These are phyloP conservation scores for Henricia sp. DNA, from an alignment of 53 echinoderm and acorn worm genomes.

Conservation along the genomic window DNA sequence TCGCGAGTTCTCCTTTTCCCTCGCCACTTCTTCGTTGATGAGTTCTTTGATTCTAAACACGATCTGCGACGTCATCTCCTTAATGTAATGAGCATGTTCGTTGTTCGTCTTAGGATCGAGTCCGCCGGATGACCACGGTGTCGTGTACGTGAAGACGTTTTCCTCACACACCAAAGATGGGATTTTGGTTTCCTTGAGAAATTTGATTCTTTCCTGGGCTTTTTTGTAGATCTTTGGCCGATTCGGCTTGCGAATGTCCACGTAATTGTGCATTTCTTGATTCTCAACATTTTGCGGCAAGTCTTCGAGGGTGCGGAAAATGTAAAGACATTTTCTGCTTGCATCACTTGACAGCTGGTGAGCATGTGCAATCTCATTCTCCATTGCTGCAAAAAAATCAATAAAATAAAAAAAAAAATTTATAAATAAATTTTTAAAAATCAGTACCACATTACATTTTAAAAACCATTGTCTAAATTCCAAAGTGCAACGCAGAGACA, in stretches of 20 bases:
- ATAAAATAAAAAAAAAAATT: slow-evolving; percentile 2
- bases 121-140: slow-evolving; percentile 88
- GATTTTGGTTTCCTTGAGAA: slow-evolving; percentile 87
- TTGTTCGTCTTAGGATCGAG: slow-evolving; percentile 76
- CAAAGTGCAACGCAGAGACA: neutral
- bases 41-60: slow-evolving; percentile 84
- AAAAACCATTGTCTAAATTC: neutral
- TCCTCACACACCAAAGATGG: slow-evolving; percentile 80
- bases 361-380: slow-evolving; percentile 86
- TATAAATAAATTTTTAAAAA: neutral
- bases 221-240: slow-evolving; percentile 98
- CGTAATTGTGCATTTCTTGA: slow-evolving; percentile 97
- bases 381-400: slow-evolving; percentile 74
- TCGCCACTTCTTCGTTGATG: slow-evolving; percentile 81
- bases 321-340: slow-evolving; percentile 81
- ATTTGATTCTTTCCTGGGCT: slow-evolving; percentile 93
- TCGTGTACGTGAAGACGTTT: slow-evolving; percentile 85
- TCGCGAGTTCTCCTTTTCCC: slow-evolving; percentile 79
- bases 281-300: slow-evolving; percentile 95
- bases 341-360: slow-evolving; percentile 77
- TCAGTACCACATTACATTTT: no score
- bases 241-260: slow-evolving; percentile 96
- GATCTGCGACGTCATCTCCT: slow-evolving; percentile 86
- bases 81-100: slow-evolving; percentile 92
- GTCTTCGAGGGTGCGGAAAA: slow-evolving; percentile 91